Conservation (phyloP, 2,113 vertebrate genomes). For the Eolophus roseicapilla region DNA sequence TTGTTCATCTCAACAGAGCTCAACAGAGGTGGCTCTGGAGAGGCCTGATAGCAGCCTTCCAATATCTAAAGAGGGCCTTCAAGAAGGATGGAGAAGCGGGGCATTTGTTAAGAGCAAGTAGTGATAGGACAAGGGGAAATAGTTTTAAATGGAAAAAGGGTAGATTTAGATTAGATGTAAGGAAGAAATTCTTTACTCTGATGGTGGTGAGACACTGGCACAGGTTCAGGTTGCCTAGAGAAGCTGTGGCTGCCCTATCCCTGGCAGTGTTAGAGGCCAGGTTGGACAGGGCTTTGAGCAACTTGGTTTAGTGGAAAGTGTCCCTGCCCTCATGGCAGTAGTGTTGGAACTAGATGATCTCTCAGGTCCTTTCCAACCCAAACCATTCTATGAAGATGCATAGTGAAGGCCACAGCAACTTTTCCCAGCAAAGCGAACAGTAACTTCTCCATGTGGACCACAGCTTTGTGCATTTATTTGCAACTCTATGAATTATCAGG, state of each 20-base stretch:
- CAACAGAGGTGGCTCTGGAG: neutral
- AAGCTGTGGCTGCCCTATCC: neutral
- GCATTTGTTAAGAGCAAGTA: neutral
- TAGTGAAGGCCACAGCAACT: neutral
- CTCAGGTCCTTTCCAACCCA: neutral
- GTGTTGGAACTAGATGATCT: neutral
- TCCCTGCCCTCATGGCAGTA: neutral
- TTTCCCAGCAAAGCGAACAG: rapidly evolving
- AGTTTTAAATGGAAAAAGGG: neutral
- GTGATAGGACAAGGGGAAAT: neutral
- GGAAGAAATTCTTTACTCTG: neutral
- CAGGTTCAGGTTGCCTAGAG: neutral
- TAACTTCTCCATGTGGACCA: rapidly evolving
- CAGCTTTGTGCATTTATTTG: neutral
- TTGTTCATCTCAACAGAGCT: neutral
- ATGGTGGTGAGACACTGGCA: neutral
- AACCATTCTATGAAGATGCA: neutral
- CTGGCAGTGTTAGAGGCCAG: neutral
- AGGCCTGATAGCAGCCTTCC: neutral
- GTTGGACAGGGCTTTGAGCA: neutral
- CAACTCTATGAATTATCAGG: rapidly evolving
- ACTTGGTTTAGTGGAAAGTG: neutral
- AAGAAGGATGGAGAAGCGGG: neutral
- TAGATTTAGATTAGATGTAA: neutral
- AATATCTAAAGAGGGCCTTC: neutral